Evolutionary conservation across 2,797 vertebrate genomes (phyloP), one percentile per base, ranked within the genome.

Genomic region (Brachyrhaphis roseni): DNA sequence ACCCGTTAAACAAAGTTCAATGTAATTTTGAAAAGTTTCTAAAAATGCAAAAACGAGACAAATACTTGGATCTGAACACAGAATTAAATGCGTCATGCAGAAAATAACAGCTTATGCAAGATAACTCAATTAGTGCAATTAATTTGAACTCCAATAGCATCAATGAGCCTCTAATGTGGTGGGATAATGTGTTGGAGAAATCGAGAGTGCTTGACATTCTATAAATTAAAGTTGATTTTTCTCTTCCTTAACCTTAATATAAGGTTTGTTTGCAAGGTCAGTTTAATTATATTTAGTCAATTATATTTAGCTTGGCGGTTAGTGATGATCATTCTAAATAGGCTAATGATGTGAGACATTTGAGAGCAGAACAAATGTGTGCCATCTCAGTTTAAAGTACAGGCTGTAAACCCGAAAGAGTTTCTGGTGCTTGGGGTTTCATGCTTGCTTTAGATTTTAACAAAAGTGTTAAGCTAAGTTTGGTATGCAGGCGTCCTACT

Each of bases 281-380:
- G 49, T 75, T 87, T 70, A 86, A 77, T 85, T 68, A 68, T 68
- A 68, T 68, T 68, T 41, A 41, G 36, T 41, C 64, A 41, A 68
- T 68, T 83, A 77, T 59, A 72, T 71, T 74, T 79, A 82, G n/a
- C 55, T 78, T 78, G 71, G 18, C n/a, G 31, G 36, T 75, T 79
- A 86, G 66, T 77, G 75, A 66, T 36, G 55, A 83, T 74, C 45
- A 49, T 78, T 76, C 71, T 85, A 53, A 73, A 79, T 49, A 49
- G 46, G 26, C 55, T 77, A 79, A 83, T 84, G 43, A 87, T 83
- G 75, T 82, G 70, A 86, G 78, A 66, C 51, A 71, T 72, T 47
- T 15, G 57, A 66, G 34, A 46, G 72, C 45, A 81, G 72, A 81
- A 77, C 62, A 45, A 41, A 31, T 43, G 41, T 41, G 78, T 75